Evolutionary conservation across 1,140 invertebrate species (phyloP).

Genomic region (Temnothorax curvispinosus): DNA sequence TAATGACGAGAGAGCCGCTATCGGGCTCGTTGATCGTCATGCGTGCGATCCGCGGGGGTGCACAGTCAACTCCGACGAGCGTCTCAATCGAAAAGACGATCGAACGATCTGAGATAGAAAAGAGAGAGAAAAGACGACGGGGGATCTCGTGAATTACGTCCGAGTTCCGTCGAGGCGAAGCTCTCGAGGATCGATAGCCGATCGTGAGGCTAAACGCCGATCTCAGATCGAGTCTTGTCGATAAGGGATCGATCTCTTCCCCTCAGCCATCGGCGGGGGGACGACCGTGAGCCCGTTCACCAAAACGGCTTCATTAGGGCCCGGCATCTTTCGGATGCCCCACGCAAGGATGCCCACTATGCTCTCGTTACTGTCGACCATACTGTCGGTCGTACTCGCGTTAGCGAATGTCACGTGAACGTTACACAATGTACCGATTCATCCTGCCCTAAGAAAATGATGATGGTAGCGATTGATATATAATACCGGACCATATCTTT

Average conservation of each 20-base stretch:
- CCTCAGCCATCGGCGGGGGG: slow-evolving; percentile 65
- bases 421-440: slow-evolving; percentile 15
- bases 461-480: neutral
- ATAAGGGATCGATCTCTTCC: slow-evolving; percentile 74
- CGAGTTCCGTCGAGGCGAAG: slow-evolving; percentile 40
- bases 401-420: slow-evolving; percentile 5
- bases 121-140: slow-evolving; percentile 45
- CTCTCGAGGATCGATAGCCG: slow-evolving; percentile 66
- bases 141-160: slow-evolving; percentile 75
- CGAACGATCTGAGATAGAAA: neutral
- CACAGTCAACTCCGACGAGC: neutral
- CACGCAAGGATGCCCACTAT: slow-evolving; percentile 62
- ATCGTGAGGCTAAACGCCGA: slow-evolving; percentile 67
- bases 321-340: slow-evolving; percentile 66
- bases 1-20: slow-evolving; percentile 42
- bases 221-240: slow-evolving; percentile 73
- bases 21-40: slow-evolving; percentile 35
- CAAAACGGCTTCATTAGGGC: slow-evolving; percentile 79
- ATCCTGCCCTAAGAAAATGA: neutral
- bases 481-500: neutral
- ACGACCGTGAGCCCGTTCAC: slow-evolving; percentile 71
- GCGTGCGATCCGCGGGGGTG: slow-evolving; percentile 25
- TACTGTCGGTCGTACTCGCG: slow-evolving; percentile 6
- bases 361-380: slow-evolving; percentile 73
- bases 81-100: slow-evolving; percentile 43